Percentiles rank a stretch among this genome's conserved stretches.
phyloP scores from a whole-genome alignment of 2,888 invertebrate genomes.

The Temnothorax rugatulus region DNA sequence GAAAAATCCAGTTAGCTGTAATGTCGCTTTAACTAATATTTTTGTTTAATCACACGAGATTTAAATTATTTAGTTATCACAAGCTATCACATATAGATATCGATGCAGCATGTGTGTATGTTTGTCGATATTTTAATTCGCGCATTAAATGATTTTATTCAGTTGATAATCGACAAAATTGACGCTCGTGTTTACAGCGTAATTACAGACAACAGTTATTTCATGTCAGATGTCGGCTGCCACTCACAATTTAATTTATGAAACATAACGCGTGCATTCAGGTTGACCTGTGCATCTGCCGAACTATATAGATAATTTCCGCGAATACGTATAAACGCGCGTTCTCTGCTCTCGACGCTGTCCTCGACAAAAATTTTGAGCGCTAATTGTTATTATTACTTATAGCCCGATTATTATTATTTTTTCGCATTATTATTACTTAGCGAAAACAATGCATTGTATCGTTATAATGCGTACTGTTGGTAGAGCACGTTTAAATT shows the following conservation, averaged over 20 bases:
- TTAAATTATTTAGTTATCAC: constrained; percentile 1
- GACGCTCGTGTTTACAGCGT: constrained; percentile 2
- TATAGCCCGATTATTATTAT: too few species aligned
- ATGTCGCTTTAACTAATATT: neutral
- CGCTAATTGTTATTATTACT: neutral
- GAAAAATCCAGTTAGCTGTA: neutral
- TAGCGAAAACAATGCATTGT: neutral
- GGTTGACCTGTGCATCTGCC: constrained; percentile 18
- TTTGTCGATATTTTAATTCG: constrained; percentile 21
- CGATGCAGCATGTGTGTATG: neutral
- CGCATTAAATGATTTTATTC: constrained; percentile 29
- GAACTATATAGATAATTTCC: constrained; percentile 35
- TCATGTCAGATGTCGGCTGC: constrained; percentile 50
- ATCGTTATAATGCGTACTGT: neutral
- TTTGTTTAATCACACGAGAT: neutral
- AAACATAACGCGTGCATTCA: constrained; percentile 22
- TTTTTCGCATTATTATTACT: neutral
- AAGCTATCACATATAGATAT: neutral
- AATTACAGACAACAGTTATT: constrained; percentile 42
- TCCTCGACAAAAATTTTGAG: constrained; percentile 2
- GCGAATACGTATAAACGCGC: neutral
- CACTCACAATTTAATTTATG: constrained; percentile 48
- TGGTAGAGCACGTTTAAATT: constrained; percentile 7
- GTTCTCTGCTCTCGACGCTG: neutral
- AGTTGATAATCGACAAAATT: neutral